phyloP scores from a whole-genome alignment of 2,797 vertebrate genomes.

The Alectoris magna region DNA sequence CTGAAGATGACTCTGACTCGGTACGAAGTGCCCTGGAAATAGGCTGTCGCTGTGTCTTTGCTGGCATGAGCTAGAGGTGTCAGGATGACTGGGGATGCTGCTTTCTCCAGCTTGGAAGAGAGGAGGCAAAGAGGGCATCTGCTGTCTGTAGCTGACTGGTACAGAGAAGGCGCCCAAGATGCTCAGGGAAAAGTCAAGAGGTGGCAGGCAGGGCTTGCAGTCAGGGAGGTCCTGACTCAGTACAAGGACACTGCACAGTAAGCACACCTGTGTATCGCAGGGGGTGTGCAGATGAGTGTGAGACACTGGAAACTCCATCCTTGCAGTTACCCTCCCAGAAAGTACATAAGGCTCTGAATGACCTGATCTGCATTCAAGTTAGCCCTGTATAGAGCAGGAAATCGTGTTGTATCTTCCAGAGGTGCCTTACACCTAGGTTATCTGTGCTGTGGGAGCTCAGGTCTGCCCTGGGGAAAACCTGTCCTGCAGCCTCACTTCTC shows the following conservation, averaged over 20 bases:
- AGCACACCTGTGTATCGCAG: background rate
- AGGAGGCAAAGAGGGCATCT: background rate
- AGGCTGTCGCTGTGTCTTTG: background rate
- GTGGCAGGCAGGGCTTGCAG: background rate
- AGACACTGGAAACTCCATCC: background rate
- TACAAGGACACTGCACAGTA: background rate
- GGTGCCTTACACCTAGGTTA: background rate
- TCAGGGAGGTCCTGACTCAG: background rate
- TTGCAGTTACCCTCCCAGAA: background rate
- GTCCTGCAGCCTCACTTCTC: background rate
- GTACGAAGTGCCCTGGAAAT: slow-evolving; percentile 62
- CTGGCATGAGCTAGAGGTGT: background rate
- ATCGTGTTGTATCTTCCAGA: background rate
- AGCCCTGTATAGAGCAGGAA: background rate
- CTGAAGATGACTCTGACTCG: slow-evolving; percentile 79
- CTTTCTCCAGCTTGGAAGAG: background rate
- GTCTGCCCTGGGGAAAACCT: background rate
- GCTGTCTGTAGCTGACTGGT: background rate
- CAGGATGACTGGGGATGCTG: background rate
- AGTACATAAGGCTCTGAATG: background rate
- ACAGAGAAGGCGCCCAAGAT: background rate
- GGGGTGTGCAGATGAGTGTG: background rate
- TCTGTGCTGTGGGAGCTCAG: background rate
- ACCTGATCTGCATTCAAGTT: background rate
- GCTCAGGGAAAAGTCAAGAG: background rate